phyloP scores from a whole-genome alignment of 2,113 vertebrate genomes.

The Psephotus haematonotus region DNA sequence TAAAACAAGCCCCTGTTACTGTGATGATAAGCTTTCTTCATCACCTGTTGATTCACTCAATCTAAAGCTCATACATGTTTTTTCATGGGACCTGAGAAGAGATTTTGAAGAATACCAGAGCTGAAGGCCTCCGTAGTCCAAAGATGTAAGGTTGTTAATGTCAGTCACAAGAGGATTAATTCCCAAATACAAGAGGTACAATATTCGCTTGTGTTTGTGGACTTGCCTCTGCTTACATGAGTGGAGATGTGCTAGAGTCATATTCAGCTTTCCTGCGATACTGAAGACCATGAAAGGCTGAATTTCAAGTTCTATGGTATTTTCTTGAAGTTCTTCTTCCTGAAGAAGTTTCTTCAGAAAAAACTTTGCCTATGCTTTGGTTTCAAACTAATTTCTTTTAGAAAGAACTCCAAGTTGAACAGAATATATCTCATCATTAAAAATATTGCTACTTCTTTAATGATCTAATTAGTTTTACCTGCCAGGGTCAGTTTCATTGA shows the following conservation, averaged over 20 bases:
- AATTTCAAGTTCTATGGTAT: not conserved
- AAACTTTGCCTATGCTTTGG: not conserved
- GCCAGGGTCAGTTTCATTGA: slow-evolving; percentile 14
- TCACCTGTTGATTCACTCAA: not conserved
- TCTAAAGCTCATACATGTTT: not conserved
- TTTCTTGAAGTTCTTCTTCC: not conserved
- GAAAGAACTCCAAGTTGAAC: not conserved
- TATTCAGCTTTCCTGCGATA: not conserved
- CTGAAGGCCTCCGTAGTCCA: not conserved
- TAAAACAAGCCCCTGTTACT: not conserved
- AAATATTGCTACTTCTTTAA: slow-evolving; percentile 40
- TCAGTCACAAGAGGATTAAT: not conserved
- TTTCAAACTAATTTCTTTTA: not conserved
- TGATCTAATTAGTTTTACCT: slow-evolving; percentile 49
- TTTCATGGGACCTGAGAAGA: not conserved
- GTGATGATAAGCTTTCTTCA: not conserved
- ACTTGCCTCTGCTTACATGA: not conserved
- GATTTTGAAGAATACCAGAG: not conserved
- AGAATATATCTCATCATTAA: slow-evolving; percentile 41
- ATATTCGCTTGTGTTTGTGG: not conserved
- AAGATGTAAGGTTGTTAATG: not conserved
- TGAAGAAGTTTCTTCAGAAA: not conserved
- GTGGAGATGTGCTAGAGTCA: not conserved
- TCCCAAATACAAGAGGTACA: not conserved
- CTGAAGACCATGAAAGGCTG: not conserved